Base-by-base conservation (phyloP, 2,113 vertebrate species). In the Macrotus californicus region DNA sequence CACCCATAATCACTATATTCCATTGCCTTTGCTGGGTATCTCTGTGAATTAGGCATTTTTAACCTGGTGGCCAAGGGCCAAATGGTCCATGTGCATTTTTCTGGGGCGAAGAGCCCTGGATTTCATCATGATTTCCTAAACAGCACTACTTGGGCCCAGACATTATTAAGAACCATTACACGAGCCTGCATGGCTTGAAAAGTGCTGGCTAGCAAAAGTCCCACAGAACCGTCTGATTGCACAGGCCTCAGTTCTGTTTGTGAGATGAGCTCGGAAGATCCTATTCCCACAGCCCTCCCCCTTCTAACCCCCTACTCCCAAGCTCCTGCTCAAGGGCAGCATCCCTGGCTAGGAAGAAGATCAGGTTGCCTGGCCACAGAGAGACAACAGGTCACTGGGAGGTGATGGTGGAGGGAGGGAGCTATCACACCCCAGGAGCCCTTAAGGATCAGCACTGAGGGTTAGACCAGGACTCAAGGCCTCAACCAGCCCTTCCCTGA, bases 71-170 rank as follows among this genome's bases (percentile, higher is more conserved):
- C 36, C 77, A 75, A 15, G 39, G 52, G 4, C 41, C 73, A 50
- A 59, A 59, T 93, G 26, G 31, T 54, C 69, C 82, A 56, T 31
- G 34, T 67, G 46, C 88, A 64, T 93, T 93, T 95, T 94, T 91
- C 87, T 93, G 80, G 73, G 24, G 43, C 72, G 21, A 97, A 85
- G 31, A 36, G 77, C 21, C 10, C 88, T 85, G 43, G 41, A 89
- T 95, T 96, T 93, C 76, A 84, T 73, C 39, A 95, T 77, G 66
- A 76, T 93, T 93, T 94, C 75, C 50, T 91, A 67, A 91, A 46
- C 34, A 92, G n/a, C 4, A 70, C 72, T 93, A 48, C 70, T 94
- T 93, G 43, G 82, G 43, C 7, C 64, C 56, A 93, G 39, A 86
- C 69, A 94, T 66, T 81, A 94, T 66, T 81, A 92, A 90, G 64